Base-by-base conservation (phyloP, 2,797 vertebrate genomes). In the Apogon talboti region DNA sequence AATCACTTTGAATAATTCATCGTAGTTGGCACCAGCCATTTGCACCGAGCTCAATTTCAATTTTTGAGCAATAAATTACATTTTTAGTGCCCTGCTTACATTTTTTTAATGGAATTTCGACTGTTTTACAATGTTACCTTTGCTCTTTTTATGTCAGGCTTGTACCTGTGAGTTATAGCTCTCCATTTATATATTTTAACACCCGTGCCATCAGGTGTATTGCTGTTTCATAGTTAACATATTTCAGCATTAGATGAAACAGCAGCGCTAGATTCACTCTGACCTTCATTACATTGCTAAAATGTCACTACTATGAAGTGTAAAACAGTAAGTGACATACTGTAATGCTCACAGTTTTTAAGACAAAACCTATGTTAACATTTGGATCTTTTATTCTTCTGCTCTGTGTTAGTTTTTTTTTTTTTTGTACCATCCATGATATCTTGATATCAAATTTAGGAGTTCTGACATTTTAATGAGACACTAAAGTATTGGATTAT, bases 1-100 rank as follows among this genome's bases (percentile, higher is more conserved):
- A 75, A 47, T 48, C 18, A 24, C 24, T 1, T 58, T 77, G 42
- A 76, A 87, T 84, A 76, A 83, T 84, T 83, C 45, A 76, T 75
- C 38, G 19, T 52, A 60, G 38, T 73, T 71, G 63, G 70, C 72
- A 68, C 58, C 35, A 68, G 63, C 65, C 66, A 37, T 64, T 67
- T 77, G 55, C 58, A 71, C 55, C 53, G 71, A 68, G 70, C 71
- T 86, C 71, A 74, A 64, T 71, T 83, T 66, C 35, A 70, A 66
- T 79, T 71, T 73, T 47, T 3, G 3, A 35, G 55, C 47, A 71
- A 70, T 86, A 71, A 76, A 81, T 83, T 64, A 0, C 55, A 62
- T 75, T 81, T 74, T 78, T 64, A 48, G 54, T 18, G n/a, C 6
- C 0, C 5, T 24, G 16, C 74, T 61, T 73, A 50, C 28, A 28